phyloP scores from a whole-genome alignment of 1,140 invertebrate genomes.

The Megathymus violae region DNA sequence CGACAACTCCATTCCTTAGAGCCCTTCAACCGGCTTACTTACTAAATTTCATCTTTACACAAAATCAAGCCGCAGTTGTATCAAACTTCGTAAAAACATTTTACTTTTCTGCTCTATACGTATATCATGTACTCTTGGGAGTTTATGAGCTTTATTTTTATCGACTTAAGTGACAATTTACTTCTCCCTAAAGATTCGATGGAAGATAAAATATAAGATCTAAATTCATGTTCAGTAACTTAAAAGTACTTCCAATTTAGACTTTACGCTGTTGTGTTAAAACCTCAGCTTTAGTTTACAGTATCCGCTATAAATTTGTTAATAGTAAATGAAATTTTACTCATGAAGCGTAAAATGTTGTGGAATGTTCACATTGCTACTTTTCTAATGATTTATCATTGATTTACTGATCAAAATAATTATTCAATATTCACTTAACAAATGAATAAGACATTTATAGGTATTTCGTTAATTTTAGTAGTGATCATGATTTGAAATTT shows the following conservation, averaged over 20 bases:
- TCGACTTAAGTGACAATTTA: constrained; percentile 27
- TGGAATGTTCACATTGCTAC: constrained; percentile 11
- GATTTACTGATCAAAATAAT: too few relatives aligned
- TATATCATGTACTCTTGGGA: constrained; percentile 14
- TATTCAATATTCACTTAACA: too few relatives aligned
- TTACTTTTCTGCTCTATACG: constrained; percentile 5
- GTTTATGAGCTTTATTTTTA: constrained; percentile 28
- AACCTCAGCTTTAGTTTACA: background rate
- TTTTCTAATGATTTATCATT: constrained; percentile 9
- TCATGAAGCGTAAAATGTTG: constrained; percentile 15
- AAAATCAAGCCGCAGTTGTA: constrained; percentile 2
- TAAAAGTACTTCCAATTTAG: background rate
- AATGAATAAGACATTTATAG: too few relatives aligned
- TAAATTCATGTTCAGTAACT: background rate
- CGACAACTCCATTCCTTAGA: background rate
- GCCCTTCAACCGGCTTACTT: background rate
- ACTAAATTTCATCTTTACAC: background rate
- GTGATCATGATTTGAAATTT: too few relatives aligned
- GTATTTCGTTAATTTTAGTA: too few relatives aligned
- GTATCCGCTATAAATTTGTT: background rate
- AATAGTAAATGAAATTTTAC: constrained; percentile 17
- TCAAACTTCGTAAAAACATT: constrained; percentile 5
- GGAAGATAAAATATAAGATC: background rate
- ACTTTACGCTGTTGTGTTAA: background rate
- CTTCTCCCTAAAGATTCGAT: constrained; percentile 14